Evolutionary conservation across 2,113 vertebrate species (phyloP), one percentile per base, ranked within the genome.

Genomic region (Dendrocopos noguchii): DNA sequence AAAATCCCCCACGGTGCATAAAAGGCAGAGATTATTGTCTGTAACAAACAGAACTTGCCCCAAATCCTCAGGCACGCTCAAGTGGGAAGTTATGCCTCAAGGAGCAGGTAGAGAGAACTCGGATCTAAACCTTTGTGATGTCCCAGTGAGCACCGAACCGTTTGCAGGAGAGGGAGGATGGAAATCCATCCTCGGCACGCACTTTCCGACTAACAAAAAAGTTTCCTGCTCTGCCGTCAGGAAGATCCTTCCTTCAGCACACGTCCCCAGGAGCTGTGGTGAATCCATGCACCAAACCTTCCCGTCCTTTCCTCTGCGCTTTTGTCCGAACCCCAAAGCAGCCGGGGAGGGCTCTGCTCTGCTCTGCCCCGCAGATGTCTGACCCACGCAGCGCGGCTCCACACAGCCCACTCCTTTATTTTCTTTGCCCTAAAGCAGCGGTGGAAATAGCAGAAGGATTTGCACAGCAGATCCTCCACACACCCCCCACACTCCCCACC

Each of bases 41-140:
- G 7, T 18, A 70, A 77, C 50, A 56, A 79, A 8, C 17, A 11
- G 81, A 17, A 90, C 50, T 3, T 6, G 24, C 63, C 6, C 1
- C 46, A 57, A 65, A 76, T 11, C 16, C 39, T 18, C 7, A 16
- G 17, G 42, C 10, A 65, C 87, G 61, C 17, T 12, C 10, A 89
- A 89, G 63, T 15, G 7, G 34, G 25, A 2, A 0, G 1, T 6
- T n/a, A 7, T 0, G 3, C 12, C 18, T 39, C 42, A 13, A 59
- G 80, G 71, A 87, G 18, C 82, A 89, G 87, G 87, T 87, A 67
- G 57, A 44, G 33, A 3, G 8, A 5, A 9, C 11, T 25, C 2
- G 2, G 28, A 20, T 46, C 34, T 2, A 28, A 80, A 25, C 34
- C 31, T 60, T 28, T 34, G 14, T 15, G 50, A 57, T 6, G 27